Conservation (phyloP, 2,888 invertebrate genomes). For the Chrysopilus asiliformis region DNA sequence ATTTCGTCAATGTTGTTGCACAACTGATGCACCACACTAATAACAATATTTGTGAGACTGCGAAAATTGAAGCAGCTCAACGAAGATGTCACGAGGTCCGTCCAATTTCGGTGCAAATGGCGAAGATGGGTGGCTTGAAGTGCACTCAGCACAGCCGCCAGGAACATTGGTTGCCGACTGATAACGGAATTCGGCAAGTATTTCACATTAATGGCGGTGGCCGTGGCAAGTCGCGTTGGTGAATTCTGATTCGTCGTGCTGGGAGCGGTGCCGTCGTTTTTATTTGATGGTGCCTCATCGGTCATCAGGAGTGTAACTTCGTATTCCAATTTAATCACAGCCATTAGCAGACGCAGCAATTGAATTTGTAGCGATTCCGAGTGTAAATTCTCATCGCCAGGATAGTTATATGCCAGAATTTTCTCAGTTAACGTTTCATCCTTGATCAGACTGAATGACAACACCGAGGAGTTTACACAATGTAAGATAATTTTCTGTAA, state of each 20-base stretch:
- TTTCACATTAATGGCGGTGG: slow-evolving; percentile 38
- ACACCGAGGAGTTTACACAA: slow-evolving; percentile 63
- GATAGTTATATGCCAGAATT: slow-evolving; percentile 59
- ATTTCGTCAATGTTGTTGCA: slow-evolving; percentile 54
- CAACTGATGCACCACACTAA: slow-evolving; percentile 65
- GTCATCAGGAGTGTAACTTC: slow-evolving; percentile 46
- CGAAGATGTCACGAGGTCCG: slow-evolving; percentile 63
- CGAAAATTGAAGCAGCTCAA: slow-evolving; percentile 62
- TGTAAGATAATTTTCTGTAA: slow-evolving; percentile 72
- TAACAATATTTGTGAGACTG: slow-evolving; percentile 60
- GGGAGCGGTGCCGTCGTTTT: slow-evolving; percentile 20
- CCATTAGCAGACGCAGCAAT: slow-evolving; percentile 50
- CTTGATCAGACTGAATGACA: slow-evolving; percentile 23
- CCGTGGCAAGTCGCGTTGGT: slow-evolving; percentile 16
- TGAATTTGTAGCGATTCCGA: slow-evolving; percentile 57
- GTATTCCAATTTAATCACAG: slow-evolving; percentile 62
- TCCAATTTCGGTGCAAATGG: slow-evolving; percentile 70
- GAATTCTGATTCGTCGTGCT: slow-evolving; percentile 16
- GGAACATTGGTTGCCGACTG: slow-evolving; percentile 71
- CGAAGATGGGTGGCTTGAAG: slow-evolving; percentile 55
- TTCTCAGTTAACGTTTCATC: slow-evolving; percentile 53
- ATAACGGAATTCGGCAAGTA: slow-evolving; percentile 51
- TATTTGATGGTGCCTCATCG: slow-evolving; percentile 25
- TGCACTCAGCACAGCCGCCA: slow-evolving; percentile 64
- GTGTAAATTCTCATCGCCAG: slow-evolving; percentile 45